Evolutionary conservation across 2,113 vertebrate genomes (phyloP).

Genomic region (Pristiophorus japonicus): DNA sequence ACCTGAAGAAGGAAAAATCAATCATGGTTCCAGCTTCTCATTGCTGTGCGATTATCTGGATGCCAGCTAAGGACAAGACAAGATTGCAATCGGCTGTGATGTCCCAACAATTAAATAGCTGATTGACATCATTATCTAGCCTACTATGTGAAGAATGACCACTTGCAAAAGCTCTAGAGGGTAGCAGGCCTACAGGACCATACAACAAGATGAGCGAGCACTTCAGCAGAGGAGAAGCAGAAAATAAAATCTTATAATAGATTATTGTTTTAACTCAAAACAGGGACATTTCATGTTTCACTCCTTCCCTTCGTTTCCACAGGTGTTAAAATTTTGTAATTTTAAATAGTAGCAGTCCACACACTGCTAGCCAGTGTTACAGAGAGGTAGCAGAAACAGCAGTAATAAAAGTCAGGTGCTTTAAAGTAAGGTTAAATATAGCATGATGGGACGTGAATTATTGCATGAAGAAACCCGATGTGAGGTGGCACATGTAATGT

Average conservation of each 20-base stretch:
- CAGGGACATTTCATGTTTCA: background rate
- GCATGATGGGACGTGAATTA: background rate
- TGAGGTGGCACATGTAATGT: background rate
- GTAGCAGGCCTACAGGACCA: background rate
- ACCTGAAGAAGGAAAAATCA: too few species aligned
- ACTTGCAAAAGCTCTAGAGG: background rate
- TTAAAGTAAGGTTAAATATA: too few species aligned
- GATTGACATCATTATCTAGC: too few species aligned
- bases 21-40: too few species aligned
- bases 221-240: background rate
- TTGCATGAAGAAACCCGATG: background rate
- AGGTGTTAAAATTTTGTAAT: background rate
- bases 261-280: background rate
- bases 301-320: background rate
- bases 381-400: too few species aligned
- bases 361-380: too few species aligned
- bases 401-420: too few species aligned
- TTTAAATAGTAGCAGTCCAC: background rate
- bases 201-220: background rate
- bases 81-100: background rate
- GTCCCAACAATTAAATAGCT: background rate
- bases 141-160: background rate
- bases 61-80: background rate
- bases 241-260: background rate
- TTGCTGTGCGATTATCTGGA: background rate